A percentile compares a stretch with the other conserved stretches of the same genome.
phyloP scores from a whole-genome alignment of 2,888 invertebrate species.

The Spisula subtruncata region DNA sequence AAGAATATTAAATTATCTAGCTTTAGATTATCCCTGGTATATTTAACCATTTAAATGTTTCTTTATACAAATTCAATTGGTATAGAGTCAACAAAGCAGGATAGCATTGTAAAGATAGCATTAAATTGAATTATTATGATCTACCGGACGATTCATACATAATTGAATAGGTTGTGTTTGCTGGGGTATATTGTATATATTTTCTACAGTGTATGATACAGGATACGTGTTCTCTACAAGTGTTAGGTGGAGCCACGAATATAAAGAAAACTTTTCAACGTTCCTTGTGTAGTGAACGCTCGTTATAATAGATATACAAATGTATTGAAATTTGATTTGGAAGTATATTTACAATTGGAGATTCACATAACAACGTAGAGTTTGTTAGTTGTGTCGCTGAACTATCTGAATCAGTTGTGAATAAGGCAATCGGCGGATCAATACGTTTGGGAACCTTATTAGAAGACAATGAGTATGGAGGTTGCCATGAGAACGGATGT shows the following conservation, averaged over 20 bases:
- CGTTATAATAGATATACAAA: no score
- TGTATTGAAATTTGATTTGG: background rate
- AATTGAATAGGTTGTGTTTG: conserved; percentile 39
- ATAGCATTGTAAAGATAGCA: conserved; percentile 26
- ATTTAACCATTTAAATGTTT: conserved; percentile 16
- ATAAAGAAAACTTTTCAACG: no score
- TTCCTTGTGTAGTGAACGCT: no score
- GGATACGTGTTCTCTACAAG: background rate
- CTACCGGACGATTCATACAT: conserved; percentile 58
- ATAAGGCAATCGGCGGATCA: background rate
- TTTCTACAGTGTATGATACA: background rate
- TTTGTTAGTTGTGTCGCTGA: background rate
- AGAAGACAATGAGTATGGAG: conserved; percentile 63
- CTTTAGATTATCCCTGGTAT: conserved; percentile 31
- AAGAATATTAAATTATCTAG: conserved; percentile 44
- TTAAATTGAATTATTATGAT: conserved; percentile 48
- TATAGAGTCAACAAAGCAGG: conserved; percentile 22
- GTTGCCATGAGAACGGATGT: conserved; percentile 70
- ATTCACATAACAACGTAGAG: background rate
- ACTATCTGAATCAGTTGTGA: background rate
- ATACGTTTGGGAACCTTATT: background rate
- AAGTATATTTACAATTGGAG: background rate
- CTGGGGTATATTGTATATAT: background rate
- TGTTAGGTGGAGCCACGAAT: background rate
- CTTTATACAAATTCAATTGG: conserved; percentile 32